A percentile compares a stretch with the other conserved stretches of the same genome.
phyloP scores from a whole-genome alignment of 1,140 invertebrate species.

The Monomorium pharaonis region DNA sequence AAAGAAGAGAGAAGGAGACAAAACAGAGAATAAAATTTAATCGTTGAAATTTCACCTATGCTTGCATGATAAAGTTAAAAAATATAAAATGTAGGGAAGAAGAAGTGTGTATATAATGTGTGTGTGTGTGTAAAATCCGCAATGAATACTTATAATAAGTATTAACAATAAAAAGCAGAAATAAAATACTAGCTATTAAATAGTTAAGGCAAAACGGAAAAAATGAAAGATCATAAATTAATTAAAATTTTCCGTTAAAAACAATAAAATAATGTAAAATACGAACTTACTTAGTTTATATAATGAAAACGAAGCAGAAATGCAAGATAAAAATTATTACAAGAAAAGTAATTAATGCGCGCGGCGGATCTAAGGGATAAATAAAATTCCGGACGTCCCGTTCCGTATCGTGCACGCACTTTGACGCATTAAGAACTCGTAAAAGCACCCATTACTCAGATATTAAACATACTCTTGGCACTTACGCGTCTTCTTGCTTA shows the following conservation, averaged over 20 bases:
- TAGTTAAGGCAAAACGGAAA: not conserved
- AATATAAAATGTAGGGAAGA: not conserved
- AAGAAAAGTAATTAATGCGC: constrained; percentile 42
- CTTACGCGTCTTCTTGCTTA: constrained; percentile 56
- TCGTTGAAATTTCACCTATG: not conserved
- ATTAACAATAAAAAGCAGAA: not conserved
- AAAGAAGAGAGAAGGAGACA: not conserved
- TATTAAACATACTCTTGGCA: constrained; percentile 50
- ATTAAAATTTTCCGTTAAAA: constrained; percentile 7
- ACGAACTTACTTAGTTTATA: not conserved
- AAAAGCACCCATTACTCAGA: constrained; percentile 64
- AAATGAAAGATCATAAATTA: constrained; percentile 18
- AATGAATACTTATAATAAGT: not conserved
- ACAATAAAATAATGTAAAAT: constrained; percentile 8
- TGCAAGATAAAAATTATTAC: constrained; percentile 14
- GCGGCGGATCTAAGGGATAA: constrained; percentile 31
- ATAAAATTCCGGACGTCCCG: constrained; percentile 44
- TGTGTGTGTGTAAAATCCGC: not conserved
- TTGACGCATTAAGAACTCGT: constrained; percentile 68
- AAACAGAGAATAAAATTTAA: not conserved
- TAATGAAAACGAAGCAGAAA: constrained; percentile 25
- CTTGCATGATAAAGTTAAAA: not conserved
- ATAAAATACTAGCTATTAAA: not conserved
- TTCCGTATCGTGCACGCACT: constrained; percentile 59
- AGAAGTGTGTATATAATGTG: not conserved